Evolutionary conservation across 2,113 vertebrate genomes (phyloP), one percentile per base, ranked within the genome.

Genomic region (Cyprinus carpio): DNA sequence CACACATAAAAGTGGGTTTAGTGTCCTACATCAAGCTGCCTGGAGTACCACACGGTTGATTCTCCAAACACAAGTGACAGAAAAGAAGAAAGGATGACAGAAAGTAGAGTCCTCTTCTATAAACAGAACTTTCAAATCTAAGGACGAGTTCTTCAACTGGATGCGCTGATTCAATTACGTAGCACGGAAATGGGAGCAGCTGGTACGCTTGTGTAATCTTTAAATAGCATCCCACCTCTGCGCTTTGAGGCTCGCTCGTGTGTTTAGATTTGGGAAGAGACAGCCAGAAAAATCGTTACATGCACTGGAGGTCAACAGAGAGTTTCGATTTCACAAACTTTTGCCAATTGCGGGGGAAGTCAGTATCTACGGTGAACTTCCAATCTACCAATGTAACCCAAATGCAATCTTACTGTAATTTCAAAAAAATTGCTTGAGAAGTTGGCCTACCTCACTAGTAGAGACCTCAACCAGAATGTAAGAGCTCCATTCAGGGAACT

Each of bases 131-230:
- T 84, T 49, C 58, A 69, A 27, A 69, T 77, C 27, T 40, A 65
- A 34, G 3, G 62, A 75, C 6, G 15, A 40, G 43, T 16, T 69
- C n/a, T 20, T 85, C 25, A 49, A 82, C 69, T 43, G 49, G 54
- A 74, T 87, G 86, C 43, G 27, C 79, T 84, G 91, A 93, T 92
- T 93, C 85, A 89, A 90, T 93, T 92, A 92, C 80, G 75, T 89
- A 67, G 84, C 90, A 87, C 43, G 75, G 89, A 92, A 94, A 89
- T 0, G 46, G 89, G 91, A 91, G 90, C 90, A 92, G 90, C 91
- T 93, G 92, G 91, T 87, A 74, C 49, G 72, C 89, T 91, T 90
- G 62, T 90, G 89, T 86, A 89, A 88, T 92, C 92, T 91, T 94
- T 91, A 93, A 93, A 94, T 91, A 93, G 89, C 85, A 89, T 85